These are phyloP conservation scores for Plagodis pulveraria DNA, from an alignment of 2,888 invertebrate species.

Conservation along the genomic window DNA sequence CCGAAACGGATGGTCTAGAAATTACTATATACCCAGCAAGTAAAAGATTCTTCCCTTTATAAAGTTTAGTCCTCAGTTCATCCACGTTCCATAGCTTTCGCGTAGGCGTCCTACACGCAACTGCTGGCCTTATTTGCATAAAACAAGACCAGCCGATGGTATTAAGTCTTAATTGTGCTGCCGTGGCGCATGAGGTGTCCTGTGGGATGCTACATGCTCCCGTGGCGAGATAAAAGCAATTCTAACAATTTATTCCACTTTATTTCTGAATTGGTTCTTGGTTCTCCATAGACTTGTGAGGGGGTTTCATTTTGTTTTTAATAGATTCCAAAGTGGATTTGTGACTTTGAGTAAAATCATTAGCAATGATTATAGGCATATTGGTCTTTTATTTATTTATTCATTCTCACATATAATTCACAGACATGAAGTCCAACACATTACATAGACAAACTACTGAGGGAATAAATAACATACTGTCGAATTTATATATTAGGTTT, in stretches of 20 bases:
- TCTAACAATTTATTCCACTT: conserved; percentile 66
- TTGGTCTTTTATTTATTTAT: too few species aligned
- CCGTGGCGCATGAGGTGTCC: conserved; percentile 58
- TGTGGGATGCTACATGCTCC: conserved; percentile 73
- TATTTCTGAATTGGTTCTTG: conserved; percentile 26
- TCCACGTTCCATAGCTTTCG: conserved; percentile 48
- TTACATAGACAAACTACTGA: too few species aligned
- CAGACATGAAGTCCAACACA: too few species aligned
- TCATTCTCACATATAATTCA: too few species aligned
- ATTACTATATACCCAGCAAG: too few species aligned
- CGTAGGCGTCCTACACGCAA: conserved; percentile 82
- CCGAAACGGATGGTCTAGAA: too few species aligned
- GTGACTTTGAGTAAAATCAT: too few species aligned
- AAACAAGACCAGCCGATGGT: conserved; percentile 78
- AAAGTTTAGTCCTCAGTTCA: conserved; percentile 1
- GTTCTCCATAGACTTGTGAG: conserved; percentile 19
- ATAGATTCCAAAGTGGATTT: too few species aligned
- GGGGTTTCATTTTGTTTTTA: conserved; percentile 2
- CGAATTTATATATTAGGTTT: too few species aligned
- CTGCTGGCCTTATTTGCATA: conserved; percentile 76
- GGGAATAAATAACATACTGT: too few species aligned
- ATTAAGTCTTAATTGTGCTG: conserved; percentile 83
- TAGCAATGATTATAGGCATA: too few species aligned
- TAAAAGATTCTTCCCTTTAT: background rate
- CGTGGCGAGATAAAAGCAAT: conserved; percentile 65